These are phyloP conservation scores for Drosophila baimaii DNA, from an alignment of 1,140 invertebrate genomes.

Conservation along the genomic window DNA sequence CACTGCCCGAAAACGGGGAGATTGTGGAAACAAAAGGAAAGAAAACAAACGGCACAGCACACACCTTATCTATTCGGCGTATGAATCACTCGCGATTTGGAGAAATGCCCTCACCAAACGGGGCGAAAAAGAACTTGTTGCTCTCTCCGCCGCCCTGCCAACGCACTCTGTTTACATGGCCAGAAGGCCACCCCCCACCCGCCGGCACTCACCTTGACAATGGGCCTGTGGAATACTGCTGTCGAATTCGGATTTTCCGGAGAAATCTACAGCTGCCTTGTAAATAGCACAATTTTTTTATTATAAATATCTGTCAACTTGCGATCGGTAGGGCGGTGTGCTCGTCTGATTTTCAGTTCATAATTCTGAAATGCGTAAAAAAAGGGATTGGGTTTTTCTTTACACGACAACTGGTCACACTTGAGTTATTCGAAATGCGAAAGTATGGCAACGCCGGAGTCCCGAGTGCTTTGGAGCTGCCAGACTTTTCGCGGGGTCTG, in stretches of 20 bases:
- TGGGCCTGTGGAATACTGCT: constrained; percentile 28
- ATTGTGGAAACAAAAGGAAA: constrained; percentile 33
- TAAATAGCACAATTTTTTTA: constrained; percentile 20
- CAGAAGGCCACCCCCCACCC: neutral
- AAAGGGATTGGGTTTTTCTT: no score
- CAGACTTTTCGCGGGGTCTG: no score
- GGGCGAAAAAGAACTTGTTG: constrained; percentile 66
- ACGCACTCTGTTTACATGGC: constrained; percentile 58
- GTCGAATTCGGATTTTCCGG: constrained; percentile 20
- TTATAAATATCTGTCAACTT: constrained; percentile 23
- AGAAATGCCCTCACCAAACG: constrained; percentile 52
- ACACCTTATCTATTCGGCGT: constrained; percentile 62
- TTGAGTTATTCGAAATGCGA: no score
- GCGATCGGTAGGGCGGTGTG: no score
- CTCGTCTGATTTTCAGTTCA: no score
- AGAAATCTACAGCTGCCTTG: constrained; percentile 18
- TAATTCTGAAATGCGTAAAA: no score
- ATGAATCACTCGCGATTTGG: constrained; percentile 46
- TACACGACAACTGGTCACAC: no score
- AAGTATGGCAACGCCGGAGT: no score
- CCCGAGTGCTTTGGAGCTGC: no score
- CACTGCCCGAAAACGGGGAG: constrained; percentile 7
- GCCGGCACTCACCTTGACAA: constrained; percentile 52
- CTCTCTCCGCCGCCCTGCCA: constrained; percentile 52
- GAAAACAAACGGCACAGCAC: constrained; percentile 30